These are phyloP conservation scores for Ptycholaimellus sp. DNA, from an alignment of 2,888 invertebrate species.

Conservation along the genomic window DNA sequence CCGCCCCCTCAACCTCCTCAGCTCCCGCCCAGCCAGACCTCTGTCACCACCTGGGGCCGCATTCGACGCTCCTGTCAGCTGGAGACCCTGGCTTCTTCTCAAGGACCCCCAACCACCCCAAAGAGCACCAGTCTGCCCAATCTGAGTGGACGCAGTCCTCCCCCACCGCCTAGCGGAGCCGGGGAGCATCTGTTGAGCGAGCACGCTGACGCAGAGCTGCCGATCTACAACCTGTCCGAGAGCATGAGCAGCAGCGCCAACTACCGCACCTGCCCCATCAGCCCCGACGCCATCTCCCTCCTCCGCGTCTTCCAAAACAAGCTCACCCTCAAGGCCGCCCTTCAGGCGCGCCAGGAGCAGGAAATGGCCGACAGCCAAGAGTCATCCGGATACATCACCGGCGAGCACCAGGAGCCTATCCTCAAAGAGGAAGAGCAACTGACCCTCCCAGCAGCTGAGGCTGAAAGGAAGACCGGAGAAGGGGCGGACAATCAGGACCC, in stretches of 20 bases:
- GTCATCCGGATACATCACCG: background rate
- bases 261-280: no score
- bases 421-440: background rate
- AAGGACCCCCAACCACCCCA: conserved; percentile 7
- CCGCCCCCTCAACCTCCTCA: background rate
- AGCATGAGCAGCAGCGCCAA: background rate
- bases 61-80: conserved; percentile 14
- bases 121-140: conserved; percentile 12
- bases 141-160: conserved; percentile 1
- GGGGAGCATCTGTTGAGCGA: conserved; percentile 1
- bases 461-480: conserved; percentile 7
- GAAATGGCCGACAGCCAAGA: conserved; percentile 1
- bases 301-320: background rate
- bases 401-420: background rate
- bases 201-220: background rate
- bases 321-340: background rate
- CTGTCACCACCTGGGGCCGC: conserved; percentile 24
- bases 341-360: background rate
- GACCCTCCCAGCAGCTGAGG: background rate
- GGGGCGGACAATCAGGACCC: background rate
- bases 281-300: background rate
- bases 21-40: background rate
- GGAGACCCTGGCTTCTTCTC: conserved; percentile 6
- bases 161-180: background rate
- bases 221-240: conserved; percentile 1